These are phyloP conservation scores for Antechinus flavipes DNA, from an alignment of 2,113 vertebrate genomes.

Conservation along the genomic window DNA sequence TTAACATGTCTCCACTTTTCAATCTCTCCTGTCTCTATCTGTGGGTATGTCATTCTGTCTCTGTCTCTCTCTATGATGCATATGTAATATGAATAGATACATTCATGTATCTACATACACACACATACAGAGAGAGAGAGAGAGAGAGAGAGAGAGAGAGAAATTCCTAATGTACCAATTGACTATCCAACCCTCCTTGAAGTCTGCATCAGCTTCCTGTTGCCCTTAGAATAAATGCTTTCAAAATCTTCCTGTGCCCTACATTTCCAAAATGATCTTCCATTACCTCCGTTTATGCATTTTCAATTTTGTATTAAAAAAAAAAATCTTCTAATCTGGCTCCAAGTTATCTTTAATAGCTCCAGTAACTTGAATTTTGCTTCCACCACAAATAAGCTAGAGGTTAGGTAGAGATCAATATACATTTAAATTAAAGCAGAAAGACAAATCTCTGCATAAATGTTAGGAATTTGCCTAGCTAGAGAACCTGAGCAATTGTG, in stretches of 20 bases:
- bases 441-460: not conserved
- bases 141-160: not conserved
- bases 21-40: not conserved
- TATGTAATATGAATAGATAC: too few species aligned
- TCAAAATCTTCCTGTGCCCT: not conserved
- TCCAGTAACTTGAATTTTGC: not conserved
- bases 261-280: not conserved
- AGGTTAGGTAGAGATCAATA: not conserved
- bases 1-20: not conserved
- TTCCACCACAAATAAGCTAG: not conserved
- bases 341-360: not conserved
- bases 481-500: not conserved
- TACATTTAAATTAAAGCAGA: not conserved
- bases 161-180: not conserved
- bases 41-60: too few species aligned
- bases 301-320: not conserved
- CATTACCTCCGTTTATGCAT: not conserved
- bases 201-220: not conserved
- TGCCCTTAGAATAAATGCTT: not conserved
- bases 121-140: too few species aligned
- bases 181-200: not conserved
- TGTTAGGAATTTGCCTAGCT: not conserved
- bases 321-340: not conserved
- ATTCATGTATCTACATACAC: too few species aligned
- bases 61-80: too few species aligned